Conservation (phyloP, 2,113 vertebrate species). For the Cisticola juncidis region DNA sequence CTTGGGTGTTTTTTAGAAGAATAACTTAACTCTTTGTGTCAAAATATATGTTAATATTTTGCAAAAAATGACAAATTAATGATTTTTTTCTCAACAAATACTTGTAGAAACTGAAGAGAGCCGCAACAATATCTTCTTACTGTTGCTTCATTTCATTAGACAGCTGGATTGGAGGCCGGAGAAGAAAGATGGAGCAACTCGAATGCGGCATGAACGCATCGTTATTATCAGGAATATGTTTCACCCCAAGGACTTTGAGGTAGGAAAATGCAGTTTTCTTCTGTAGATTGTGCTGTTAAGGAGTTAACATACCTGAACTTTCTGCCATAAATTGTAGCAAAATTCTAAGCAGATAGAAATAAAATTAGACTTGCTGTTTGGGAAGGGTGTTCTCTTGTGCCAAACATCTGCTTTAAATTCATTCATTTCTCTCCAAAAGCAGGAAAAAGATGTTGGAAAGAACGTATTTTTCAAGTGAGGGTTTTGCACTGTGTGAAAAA, state of each 20-base stretch:
- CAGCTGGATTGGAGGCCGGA: constrained; percentile 97
- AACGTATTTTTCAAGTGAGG: not conserved
- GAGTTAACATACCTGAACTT: not conserved
- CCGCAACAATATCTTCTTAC: constrained; percentile 58
- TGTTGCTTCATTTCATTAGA: constrained; percentile 76
- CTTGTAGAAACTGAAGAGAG: constrained; percentile 67
- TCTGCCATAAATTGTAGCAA: not conserved
- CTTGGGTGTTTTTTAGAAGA: not conserved
- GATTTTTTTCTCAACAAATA: constrained; percentile 48
- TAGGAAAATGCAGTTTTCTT: constrained; percentile 32
- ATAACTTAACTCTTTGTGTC: not conserved
- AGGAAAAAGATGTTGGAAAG: not conserved
- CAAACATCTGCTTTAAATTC: not conserved
- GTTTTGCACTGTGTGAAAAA: not conserved
- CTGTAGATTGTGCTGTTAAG: not conserved
- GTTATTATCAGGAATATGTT: constrained; percentile 97
- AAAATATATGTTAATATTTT: not conserved
- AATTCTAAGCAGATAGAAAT: not conserved
- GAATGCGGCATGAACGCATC: constrained; percentile 89
- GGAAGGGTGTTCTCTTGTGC: not conserved
- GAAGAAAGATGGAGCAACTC: constrained; percentile 78
- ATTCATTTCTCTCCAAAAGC: not conserved
- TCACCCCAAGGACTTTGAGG: constrained; percentile 94
- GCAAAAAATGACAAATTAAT: not conserved
- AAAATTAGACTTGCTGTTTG: not conserved